phyloP scores from a whole-genome alignment of 2,113 vertebrate species.

The Oncorhynchus tshawytscha region DNA sequence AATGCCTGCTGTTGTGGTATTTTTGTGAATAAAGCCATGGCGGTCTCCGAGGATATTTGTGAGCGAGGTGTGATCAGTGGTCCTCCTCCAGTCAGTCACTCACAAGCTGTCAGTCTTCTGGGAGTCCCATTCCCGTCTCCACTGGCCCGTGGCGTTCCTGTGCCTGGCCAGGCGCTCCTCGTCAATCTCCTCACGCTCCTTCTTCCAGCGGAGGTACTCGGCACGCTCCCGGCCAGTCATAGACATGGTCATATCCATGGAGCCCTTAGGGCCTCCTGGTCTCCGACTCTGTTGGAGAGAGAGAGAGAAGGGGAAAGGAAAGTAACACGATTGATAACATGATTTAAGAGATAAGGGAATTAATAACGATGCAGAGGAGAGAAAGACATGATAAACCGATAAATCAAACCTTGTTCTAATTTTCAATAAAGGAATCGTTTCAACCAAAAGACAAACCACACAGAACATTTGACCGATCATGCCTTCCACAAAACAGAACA shows the following conservation, averaged over 20 bases:
- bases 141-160: slow-evolving; percentile 88
- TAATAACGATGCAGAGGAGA: background rate
- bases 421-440: too few relatives aligned
- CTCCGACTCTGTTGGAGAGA: slow-evolving; percentile 62
- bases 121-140: slow-evolving; percentile 90
- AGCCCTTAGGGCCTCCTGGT: slow-evolving; percentile 61
- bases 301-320: background rate
- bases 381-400: background rate
- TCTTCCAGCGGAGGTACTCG: slow-evolving; percentile 92
- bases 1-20: too few relatives aligned
- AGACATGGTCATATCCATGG: slow-evolving; percentile 86
- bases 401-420: too few relatives aligned
- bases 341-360: background rate
- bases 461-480: background rate
- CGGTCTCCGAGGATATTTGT: too few relatives aligned
- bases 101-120: slow-evolving; percentile 88
- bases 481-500: background rate
- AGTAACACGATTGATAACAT: background rate
- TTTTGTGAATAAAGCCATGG: too few relatives aligned
- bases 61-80: background rate
- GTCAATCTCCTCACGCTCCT: slow-evolving; percentile 89
- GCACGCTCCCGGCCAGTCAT: slow-evolving; percentile 92
- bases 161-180: slow-evolving; percentile 86
- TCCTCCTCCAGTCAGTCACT: slow-evolving; percentile 21
- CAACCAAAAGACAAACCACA: background rate